phyloP scores from a whole-genome alignment of 2,888 invertebrate genomes.

The Gastrophysa polygoni region DNA sequence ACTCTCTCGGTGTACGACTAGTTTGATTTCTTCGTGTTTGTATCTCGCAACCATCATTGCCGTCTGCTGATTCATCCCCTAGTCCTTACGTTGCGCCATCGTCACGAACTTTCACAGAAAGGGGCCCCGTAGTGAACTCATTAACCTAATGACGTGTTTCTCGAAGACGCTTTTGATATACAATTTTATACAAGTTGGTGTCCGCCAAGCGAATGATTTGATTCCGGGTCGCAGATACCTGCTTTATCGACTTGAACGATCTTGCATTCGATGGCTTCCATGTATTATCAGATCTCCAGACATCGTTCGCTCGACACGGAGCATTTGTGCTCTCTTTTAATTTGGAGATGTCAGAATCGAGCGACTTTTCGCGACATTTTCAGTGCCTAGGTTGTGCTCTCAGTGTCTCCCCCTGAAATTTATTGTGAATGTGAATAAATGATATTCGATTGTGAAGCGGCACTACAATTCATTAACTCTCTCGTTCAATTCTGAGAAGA shows the following conservation, averaged over 20 bases:
- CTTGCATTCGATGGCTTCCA: constrained; percentile 46
- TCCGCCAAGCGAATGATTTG: constrained; percentile 52
- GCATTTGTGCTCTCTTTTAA: constrained; percentile 51
- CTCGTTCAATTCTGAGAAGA: too few species aligned
- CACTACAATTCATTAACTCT: too few species aligned
- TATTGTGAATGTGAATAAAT: too few species aligned
- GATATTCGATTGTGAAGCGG: too few species aligned
- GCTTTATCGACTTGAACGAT: constrained; percentile 51
- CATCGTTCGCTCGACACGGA: constrained; percentile 49
- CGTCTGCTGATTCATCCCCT: neutral
- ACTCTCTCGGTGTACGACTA: too few species aligned
- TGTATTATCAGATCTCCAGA: constrained; percentile 51
- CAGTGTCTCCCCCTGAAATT: too few species aligned
- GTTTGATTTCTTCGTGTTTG: neutral
- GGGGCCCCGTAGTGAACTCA: constrained; percentile 48
- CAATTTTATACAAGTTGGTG: constrained; percentile 50
- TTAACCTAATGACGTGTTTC: constrained; percentile 54
- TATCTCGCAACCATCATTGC: neutral
- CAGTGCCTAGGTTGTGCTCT: too few species aligned
- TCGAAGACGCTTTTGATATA: constrained; percentile 49
- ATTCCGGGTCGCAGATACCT: constrained; percentile 50
- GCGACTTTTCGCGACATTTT: neutral
- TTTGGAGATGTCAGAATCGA: constrained; percentile 45
- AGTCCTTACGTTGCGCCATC: constrained; percentile 34
- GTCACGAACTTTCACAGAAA: constrained; percentile 30